Base-by-base conservation (phyloP, 2,113 vertebrate genomes). In the Talpa occidentalis region DNA sequence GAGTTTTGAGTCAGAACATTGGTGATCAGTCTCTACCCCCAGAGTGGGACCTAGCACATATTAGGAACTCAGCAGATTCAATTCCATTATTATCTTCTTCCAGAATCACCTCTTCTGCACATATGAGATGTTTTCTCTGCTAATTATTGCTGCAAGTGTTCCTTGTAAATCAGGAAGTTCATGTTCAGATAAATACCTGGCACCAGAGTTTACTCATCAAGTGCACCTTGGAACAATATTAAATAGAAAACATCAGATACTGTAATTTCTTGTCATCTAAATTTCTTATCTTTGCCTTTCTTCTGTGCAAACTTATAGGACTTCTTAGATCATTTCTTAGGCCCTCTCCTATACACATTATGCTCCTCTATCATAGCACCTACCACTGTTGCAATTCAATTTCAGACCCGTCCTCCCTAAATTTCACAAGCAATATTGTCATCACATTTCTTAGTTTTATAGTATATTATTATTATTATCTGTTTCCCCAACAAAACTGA, bases 281-380 rank as follows among this genome's bases (percentile, higher is more conserved):
- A 52, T 16, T 21, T 49, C 47, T 44, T 35, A n/a, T 24, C 26
- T 69, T 69, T 79, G 21, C 32, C 40, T 77, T 52, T 30, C n/a
- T 35, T 79, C 4, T 17, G 6, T 6, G 3, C 22, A 42, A 67
- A n/a, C 47, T 4, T 32, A 2, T 3, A 14, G 26, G 6, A 26
- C 49, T 30, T 42, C 78, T 54, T 47, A 59, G 22, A 14, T 30
- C 5, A 30, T 30, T 62, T 11, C 60, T 62, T 9, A 10, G 60
- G 28, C 26, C 10, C 2, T 77, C 44, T 54, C 0, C 1, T 37
- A 35, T 1, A 19, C 15, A 62, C 5, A 16, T 10, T 1, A 24
- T 22, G 10, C 14, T 66, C 16, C 42, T 32, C 44, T 26, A 74
- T 56, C 26, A 14, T 47, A 49, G 10, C 54, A 19, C 11, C n/a